Evolutionary conservation across 2,797 vertebrate genomes (phyloP).

Genomic region (Diplodus sargus): DNA sequence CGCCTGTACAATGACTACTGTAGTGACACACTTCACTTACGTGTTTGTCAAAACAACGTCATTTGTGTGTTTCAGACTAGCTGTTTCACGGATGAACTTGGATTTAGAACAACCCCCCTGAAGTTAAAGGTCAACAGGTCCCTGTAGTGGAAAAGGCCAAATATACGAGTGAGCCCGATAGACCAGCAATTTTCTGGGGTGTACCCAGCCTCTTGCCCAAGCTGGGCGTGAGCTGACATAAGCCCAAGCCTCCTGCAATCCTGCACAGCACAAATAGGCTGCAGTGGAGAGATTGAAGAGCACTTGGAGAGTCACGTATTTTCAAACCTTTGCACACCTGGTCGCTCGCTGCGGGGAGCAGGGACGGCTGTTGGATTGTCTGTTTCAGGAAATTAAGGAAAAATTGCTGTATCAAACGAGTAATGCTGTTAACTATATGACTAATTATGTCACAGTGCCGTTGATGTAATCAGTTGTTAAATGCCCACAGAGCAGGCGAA

Average conservation of each 20-base stretch:
- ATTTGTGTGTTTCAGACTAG: not conserved
- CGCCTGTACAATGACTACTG: not conserved
- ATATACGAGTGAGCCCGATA: not conserved
- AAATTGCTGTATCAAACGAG: not conserved
- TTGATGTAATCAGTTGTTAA: not conserved
- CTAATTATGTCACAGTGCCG: not conserved
- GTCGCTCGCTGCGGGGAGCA: not conserved
- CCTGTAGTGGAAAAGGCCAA: not conserved
- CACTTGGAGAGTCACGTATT: constrained; percentile 1
- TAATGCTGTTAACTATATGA: not conserved
- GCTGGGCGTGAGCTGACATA: constrained; percentile 14
- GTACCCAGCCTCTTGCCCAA: not conserved
- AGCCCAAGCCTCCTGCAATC: not conserved
- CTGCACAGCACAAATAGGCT: constrained; percentile 2
- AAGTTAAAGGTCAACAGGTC: not conserved
- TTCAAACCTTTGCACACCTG: constrained; percentile 13
- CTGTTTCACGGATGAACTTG: not conserved
- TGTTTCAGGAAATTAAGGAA: not conserved
- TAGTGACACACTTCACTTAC: not conserved
- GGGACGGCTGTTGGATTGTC: not conserved
- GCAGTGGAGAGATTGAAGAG: not conserved
- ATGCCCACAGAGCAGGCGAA: not conserved
- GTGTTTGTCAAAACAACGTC: not conserved
- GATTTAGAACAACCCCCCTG: not conserved
- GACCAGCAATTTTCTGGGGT: not conserved